Conservation (phyloP, 2,888 invertebrate species). For the Drosophila diplacantha region DNA sequence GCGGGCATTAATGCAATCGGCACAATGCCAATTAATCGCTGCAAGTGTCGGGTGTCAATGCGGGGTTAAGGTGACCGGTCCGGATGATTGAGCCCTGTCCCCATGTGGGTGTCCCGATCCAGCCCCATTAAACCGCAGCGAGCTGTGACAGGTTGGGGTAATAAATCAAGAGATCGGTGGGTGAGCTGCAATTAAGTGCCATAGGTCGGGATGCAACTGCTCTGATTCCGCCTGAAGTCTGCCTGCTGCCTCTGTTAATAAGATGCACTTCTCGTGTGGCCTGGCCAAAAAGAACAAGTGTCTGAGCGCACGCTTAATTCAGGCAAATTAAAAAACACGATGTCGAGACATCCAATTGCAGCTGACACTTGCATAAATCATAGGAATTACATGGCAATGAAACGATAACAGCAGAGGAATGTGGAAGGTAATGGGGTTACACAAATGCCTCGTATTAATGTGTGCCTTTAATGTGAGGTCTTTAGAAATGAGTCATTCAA, state of each 20-base stretch:
- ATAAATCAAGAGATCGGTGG: conserved; percentile 39
- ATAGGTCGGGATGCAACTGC: conserved; percentile 7
- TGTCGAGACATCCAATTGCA: conserved; percentile 54
- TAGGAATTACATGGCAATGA: conserved; percentile 46
- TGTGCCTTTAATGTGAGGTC: background rate
- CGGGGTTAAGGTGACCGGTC: conserved; percentile 38
- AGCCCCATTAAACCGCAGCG: conserved; percentile 17
- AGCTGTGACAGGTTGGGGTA: conserved; percentile 36
- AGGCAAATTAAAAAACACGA: conserved; percentile 50
- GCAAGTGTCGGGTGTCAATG: conserved; percentile 35
- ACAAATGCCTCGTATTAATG: background rate
- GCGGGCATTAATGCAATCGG: conserved; percentile 54
- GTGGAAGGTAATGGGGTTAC: background rate
- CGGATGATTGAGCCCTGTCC: conserved; percentile 14
- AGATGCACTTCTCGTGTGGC: conserved; percentile 51
- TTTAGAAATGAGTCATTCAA: background rate
- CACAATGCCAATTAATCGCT: conserved; percentile 66
- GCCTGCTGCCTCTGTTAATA: conserved; percentile 53
- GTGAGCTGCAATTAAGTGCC: conserved; percentile 36
- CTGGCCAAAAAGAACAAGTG: conserved; percentile 32
- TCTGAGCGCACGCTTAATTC: conserved; percentile 53
- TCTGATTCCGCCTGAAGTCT: conserved; percentile 4
- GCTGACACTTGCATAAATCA: conserved; percentile 32
- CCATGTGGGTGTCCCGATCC: conserved; percentile 20
- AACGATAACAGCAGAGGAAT: conserved; percentile 9